phyloP scores from a whole-genome alignment of 2,888 invertebrate genomes.

The Drosophila limbata region DNA sequence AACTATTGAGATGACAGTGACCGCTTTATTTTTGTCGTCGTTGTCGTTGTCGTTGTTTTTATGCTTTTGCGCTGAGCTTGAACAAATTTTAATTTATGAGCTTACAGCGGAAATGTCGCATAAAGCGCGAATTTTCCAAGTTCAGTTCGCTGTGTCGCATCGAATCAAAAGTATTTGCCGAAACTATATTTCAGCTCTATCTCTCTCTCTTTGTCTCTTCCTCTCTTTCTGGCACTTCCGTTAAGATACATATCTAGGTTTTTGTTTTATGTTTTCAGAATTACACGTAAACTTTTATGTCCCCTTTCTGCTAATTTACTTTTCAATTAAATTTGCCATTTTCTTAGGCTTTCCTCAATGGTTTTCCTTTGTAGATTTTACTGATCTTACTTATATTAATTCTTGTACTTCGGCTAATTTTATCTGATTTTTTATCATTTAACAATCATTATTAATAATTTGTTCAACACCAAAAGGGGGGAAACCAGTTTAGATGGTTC shows the following conservation, averaged over 20 bases:
- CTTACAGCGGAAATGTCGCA: constrained; percentile 77
- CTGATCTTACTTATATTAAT: no score
- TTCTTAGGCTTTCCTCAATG: no score
- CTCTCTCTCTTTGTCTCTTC: background rate
- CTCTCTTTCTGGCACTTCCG: constrained; percentile 7
- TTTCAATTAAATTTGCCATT: no score
- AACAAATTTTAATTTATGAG: constrained; percentile 80
- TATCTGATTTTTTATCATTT: no score
- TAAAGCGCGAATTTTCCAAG: constrained; percentile 70
- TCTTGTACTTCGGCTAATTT: no score
- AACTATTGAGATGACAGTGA: constrained; percentile 67
- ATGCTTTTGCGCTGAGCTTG: constrained; percentile 53
- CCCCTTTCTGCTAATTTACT: no score
- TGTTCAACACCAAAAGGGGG: no score
- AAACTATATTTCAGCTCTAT: constrained; percentile 4
- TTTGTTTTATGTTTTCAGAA: background rate
- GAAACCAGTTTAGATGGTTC: no score
- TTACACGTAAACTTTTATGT: background rate
- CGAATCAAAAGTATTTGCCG: constrained; percentile 24
- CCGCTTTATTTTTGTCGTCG: constrained; percentile 69
- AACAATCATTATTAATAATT: no score
- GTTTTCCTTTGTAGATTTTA: no score
- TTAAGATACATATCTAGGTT: constrained; percentile 8
- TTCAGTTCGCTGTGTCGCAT: constrained; percentile 37
- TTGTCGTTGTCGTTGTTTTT: constrained; percentile 34